These are phyloP conservation scores for Desmophyllum pertusum DNA, from an alignment of 92 coral and sea anemone genomes.

Conservation along the genomic window DNA sequence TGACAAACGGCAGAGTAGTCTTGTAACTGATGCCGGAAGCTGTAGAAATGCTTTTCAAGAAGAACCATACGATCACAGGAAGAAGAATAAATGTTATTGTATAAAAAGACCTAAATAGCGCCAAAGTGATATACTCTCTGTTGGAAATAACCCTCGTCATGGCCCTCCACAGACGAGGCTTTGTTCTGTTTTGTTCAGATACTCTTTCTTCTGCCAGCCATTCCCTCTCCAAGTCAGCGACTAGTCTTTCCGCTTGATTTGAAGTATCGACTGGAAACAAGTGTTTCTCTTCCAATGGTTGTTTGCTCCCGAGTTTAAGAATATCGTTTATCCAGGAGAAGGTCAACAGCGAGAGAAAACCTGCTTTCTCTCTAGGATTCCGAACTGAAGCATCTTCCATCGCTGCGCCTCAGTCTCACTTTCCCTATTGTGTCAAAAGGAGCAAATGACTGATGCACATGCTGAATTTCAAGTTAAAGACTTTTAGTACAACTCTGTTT, in stretches of 20 bases:
- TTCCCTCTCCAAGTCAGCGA: conserved; percentile 13
- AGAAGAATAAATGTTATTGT: background rate
- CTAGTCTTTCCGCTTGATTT: conserved; percentile 5
- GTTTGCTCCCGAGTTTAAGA: conserved; percentile 24
- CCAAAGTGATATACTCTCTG: conserved; percentile 12
- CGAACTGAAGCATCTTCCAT: background rate
- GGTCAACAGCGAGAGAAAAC: conserved; percentile 14
- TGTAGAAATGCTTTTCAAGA: conserved; percentile 17
- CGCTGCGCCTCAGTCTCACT: no score
- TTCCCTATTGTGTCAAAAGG: no score
- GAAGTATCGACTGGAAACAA: background rate
- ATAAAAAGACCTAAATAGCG: background rate
- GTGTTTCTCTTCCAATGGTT: conserved; percentile 28
- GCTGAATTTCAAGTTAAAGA: no score
- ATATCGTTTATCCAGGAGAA: conserved; percentile 28
- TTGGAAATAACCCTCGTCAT: conserved; percentile 8
- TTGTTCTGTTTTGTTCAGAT: conserved; percentile 3
- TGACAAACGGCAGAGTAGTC: background rate
- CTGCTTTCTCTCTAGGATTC: conserved; percentile 23
- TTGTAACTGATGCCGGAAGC: background rate
- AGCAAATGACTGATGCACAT: no score
- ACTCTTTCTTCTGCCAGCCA: conserved; percentile 21
- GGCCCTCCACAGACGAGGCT: conserved; percentile 39
- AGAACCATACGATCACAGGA: conserved; percentile 28
- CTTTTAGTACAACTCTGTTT: no score